Conservation (phyloP, 2,797 vertebrate species). For the Gymnodraco acuticeps region DNA sequence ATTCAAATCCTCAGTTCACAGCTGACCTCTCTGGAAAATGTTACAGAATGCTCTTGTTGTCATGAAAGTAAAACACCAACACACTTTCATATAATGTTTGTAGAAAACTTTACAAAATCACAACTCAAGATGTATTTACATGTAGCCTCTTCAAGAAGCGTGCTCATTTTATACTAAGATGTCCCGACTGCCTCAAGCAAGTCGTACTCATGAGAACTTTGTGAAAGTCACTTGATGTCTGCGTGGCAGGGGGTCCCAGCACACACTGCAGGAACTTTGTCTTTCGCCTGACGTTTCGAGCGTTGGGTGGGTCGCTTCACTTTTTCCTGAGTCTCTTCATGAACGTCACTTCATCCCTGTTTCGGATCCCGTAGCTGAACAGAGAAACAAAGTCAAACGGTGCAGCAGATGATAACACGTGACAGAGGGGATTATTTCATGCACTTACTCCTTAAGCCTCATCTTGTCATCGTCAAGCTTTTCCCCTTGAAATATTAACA, state of each 20-base stretch:
- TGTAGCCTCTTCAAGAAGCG: conserved; percentile 1
- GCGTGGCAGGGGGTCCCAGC: background rate
- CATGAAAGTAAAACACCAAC: background rate
- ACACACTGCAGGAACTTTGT: background rate
- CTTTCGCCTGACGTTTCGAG: background rate
- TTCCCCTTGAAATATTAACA: conserved; percentile 90
- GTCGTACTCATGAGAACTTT: background rate
- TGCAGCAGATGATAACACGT: background rate
- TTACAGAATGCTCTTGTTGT: background rate
- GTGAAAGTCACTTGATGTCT: background rate
- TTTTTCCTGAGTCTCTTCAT: conserved; percentile 93
- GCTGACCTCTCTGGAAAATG: background rate
- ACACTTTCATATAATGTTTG: background rate
- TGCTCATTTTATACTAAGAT: background rate
- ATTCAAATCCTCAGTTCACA: conserved; percentile 64
- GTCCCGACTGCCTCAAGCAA: background rate
- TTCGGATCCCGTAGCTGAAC: conserved; percentile 93
- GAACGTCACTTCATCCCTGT: conserved; percentile 96
- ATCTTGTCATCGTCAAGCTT: conserved; percentile 92
- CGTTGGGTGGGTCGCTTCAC: conserved; percentile 56
- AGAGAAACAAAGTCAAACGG: conserved; percentile 25
- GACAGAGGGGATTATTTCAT: background rate
- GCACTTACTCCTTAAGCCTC: conserved; percentile 94
- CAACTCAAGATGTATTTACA: conserved; percentile 29
- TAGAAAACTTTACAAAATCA: conserved; percentile 1